These are phyloP conservation scores for Rotaria magnacalcarata DNA, from an alignment of 2,888 invertebrate genomes.

Conservation along the genomic window DNA sequence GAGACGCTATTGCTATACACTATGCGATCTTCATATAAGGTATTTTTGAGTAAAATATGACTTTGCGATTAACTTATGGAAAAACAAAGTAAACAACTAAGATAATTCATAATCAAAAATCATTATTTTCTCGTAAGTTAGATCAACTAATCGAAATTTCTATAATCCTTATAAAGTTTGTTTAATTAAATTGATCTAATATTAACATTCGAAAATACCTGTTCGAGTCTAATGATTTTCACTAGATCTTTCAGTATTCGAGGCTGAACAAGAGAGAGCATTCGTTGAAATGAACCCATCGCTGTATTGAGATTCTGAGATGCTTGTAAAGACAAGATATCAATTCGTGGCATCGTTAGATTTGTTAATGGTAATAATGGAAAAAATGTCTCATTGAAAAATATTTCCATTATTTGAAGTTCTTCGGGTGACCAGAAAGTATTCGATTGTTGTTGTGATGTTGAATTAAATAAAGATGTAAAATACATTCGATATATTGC, in stretches of 20 bases:
- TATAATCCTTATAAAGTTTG: too few species aligned
- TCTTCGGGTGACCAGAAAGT: background rate
- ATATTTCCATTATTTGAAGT: background rate
- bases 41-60: too few species aligned
- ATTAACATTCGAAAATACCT: background rate
- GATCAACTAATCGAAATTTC: too few species aligned
- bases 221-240: background rate
- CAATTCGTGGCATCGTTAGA: background rate
- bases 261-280: background rate
- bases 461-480: background rate
- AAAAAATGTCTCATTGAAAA: conserved; percentile 1
- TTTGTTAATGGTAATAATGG: background rate
- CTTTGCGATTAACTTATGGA: too few species aligned
- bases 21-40: too few species aligned
- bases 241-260: conserved; percentile 3
- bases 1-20: too few species aligned
- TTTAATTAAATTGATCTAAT: too few species aligned
- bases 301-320: background rate
- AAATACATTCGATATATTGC: background rate
- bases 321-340: conserved; percentile 3
- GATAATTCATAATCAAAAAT: too few species aligned
- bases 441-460: conserved; percentile 21
- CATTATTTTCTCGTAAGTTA: too few species aligned
- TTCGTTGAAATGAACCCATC: background rate
- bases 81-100: too few species aligned